Evolutionary conservation across 2,888 invertebrate species (phyloP), one percentile per base, ranked within the genome.

Genomic region (Crepidodera aurea): DNA sequence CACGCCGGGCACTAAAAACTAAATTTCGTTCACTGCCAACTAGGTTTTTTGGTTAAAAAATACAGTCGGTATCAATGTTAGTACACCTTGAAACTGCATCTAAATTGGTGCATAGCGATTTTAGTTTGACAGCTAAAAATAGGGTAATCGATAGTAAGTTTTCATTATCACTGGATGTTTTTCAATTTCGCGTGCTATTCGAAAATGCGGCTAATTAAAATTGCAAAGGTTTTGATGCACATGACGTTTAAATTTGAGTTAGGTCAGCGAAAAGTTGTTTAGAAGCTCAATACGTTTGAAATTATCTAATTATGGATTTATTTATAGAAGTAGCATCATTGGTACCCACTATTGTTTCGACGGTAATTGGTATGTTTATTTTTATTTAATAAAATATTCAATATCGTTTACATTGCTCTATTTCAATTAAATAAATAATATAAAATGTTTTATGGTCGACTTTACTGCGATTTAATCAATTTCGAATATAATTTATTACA

Each of bases 121-220:
- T 69, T 70, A 71, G 12, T 69, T 71, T 64, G 66, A 66, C 61
- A 67, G 65, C 77, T 77, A 78, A 71, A 77, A 76, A 77, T 78
- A 78, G 76, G 73, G 39, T 57, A 73, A 78, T 78, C 78, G 71
- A 78, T 78, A 74, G 59, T 37, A 60, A 39, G 71, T 68, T 75
- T 77, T 75, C 75, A 73, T 74, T 77, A 73, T 73, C 75, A 76
- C 69, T 73, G 55, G 19, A 37, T 15, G 51, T 67, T 68, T 64
- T 61, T 13, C 44, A 58, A 54, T 60, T 54, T 60, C 48, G 42
- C 48, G 39, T 32, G 51, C 42, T 54, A 19, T 50, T 53, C 50
- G 51, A n/a, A 40, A 57, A 46, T 58, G 63, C 58, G 42, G 51
- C 50, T 62, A 56, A 60, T 62, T 51, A 60, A 60, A 54, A 46